Evolutionary conservation across 2,113 vertebrate genomes (phyloP).

Genomic region (Pollachius pollachius): DNA sequence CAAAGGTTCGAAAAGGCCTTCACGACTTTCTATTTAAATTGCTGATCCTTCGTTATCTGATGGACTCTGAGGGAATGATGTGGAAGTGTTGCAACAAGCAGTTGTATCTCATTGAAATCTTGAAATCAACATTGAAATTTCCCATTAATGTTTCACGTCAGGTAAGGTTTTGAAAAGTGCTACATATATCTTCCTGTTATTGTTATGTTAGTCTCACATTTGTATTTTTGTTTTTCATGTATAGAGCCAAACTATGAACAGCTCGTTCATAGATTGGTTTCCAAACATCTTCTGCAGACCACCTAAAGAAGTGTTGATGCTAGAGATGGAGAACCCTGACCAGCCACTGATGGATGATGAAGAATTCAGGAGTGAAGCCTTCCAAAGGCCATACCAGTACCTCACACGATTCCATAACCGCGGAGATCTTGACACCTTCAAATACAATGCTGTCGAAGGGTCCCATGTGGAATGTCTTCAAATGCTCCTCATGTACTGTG

Average conservation of each 20-base stretch:
- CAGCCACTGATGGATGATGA: constrained; percentile 84
- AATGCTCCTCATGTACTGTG: constrained; percentile 84
- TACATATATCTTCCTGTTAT: neutral
- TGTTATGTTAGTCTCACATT: neutral
- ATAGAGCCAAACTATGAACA: constrained; percentile 52
- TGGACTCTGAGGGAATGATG: constrained; percentile 82
- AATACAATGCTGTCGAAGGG: constrained; percentile 76
- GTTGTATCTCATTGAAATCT: constrained; percentile 86
- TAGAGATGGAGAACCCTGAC: constrained; percentile 44
- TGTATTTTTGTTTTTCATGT: constrained; percentile 15
- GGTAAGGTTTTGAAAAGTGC: constrained; percentile 60
- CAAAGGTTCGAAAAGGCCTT: constrained; percentile 85
- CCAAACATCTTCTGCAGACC: constrained; percentile 84
- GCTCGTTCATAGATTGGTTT: constrained; percentile 82
- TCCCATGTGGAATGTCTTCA: constrained; percentile 84
- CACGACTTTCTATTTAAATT: constrained; percentile 91
- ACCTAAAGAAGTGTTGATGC: constrained; percentile 85
- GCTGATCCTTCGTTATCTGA: constrained; percentile 83
- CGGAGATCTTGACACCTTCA: constrained; percentile 75
- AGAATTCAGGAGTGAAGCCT: constrained; percentile 82
- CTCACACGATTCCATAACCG: constrained; percentile 75
- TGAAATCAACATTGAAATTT: constrained; percentile 57
- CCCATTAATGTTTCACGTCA: constrained; percentile 46
- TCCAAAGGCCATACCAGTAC: constrained; percentile 94
- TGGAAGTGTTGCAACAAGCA: constrained; percentile 85